A percentile compares a stretch with the other conserved stretches of the same genome.
These are phyloP conservation scores for Pseudolaguvia tuberculata DNA, from an alignment of 2,113 vertebrate genomes.

Conservation along the genomic window DNA sequence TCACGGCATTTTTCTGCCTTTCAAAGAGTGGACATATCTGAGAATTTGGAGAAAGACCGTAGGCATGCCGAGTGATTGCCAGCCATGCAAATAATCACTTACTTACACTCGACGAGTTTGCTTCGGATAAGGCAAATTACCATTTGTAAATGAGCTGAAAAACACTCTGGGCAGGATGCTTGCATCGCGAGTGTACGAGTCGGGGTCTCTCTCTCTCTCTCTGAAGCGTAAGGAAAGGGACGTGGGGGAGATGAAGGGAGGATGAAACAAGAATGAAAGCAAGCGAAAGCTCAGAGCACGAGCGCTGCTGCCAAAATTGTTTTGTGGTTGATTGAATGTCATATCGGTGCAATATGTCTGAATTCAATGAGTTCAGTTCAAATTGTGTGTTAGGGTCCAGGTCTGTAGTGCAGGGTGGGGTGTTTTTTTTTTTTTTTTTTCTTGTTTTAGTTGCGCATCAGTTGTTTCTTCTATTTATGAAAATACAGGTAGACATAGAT, in stretches of 20 bases:
- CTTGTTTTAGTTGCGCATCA: background rate
- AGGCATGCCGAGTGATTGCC: constrained; percentile 87
- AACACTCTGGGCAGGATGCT: constrained; percentile 87
- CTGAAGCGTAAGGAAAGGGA: constrained; percentile 36
- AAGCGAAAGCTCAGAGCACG: constrained; percentile 20
- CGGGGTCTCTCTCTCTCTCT: constrained; percentile 9
- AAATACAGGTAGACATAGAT: background rate
- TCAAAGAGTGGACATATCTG: constrained; percentile 85
- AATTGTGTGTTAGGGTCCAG: constrained; percentile 25
- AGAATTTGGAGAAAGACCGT: constrained; percentile 84
- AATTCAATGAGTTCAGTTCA: constrained; percentile 32
- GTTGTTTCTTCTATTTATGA: background rate
- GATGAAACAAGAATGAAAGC: constrained; percentile 28
- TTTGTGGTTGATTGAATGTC: constrained; percentile 49
- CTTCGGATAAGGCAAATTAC: constrained; percentile 94
- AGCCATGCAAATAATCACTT: constrained; percentile 99
- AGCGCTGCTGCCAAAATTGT: constrained; percentile 32
- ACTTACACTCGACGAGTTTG: constrained; percentile 91
- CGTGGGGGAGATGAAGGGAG: constrained; percentile 15
- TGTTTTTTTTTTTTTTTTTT: too few species aligned
- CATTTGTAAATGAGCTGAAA: constrained; percentile 96
- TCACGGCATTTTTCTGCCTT: constrained; percentile 65
- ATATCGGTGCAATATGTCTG: constrained; percentile 36
- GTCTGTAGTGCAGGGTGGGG: background rate
- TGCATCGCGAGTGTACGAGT: constrained; percentile 75